phyloP scores from a whole-genome alignment of 2,113 vertebrate genomes.

The Microcebus griseorufus region DNA sequence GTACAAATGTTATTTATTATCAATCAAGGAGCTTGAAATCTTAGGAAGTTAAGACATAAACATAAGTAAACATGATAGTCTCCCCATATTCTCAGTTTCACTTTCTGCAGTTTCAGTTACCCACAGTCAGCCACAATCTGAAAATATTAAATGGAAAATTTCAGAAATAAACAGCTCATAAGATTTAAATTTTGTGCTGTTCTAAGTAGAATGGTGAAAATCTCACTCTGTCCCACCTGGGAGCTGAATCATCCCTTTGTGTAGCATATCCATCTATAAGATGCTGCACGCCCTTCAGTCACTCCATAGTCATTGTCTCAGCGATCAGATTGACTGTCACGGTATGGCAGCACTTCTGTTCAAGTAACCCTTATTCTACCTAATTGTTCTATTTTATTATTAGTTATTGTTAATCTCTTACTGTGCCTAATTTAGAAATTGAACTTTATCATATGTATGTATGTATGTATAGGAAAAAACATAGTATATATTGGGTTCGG shows the following conservation, averaged over 20 bases:
- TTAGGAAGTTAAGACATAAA: neutral
- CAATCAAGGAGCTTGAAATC: neutral
- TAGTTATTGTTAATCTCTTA: neutral
- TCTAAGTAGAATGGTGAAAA: neutral
- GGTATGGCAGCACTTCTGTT: neutral
- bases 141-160: neutral
- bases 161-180: neutral
- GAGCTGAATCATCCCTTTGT: neutral
- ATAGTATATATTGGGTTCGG: neutral
- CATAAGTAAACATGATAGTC: neutral
- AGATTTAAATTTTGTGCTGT: neutral
- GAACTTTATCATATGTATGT: neutral
- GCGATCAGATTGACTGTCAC: neutral
- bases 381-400: neutral
- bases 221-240: neutral
- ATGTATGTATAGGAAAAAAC: neutral
- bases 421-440: neutral
- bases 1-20: neutral
- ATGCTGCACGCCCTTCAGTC: neutral
- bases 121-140: neutral
- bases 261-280: neutral
- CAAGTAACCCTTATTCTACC: neutral
- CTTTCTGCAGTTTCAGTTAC: neutral
- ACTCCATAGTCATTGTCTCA: neutral
- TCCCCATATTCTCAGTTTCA: neutral